Base-by-base conservation (phyloP, 2,888 invertebrate species). In the Lycaena phlaeas region DNA sequence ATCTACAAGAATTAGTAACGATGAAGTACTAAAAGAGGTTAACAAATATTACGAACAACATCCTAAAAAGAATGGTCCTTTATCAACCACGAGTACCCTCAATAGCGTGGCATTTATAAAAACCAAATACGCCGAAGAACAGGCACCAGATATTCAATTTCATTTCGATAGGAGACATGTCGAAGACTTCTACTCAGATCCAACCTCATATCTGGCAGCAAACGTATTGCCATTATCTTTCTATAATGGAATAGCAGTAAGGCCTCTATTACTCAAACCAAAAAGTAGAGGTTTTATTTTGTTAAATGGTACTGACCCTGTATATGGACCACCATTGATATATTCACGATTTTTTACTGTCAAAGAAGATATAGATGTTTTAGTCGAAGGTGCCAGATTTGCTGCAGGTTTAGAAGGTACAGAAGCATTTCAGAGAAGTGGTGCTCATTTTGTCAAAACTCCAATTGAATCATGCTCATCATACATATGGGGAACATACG, bases 321-420 rank as follows among this genome's bases (percentile, higher is more conserved):
- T 89, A 39, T 88, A 87, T 59, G 90, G 92, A 1, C 85, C 86
- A 36, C 95, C 95, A 0, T 66, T 90, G 40, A 91, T 95, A 49
- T 89, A 90, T 56, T 88, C 94, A 0, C 89, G 88, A 50, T 90
- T 89, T 41, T 90, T 90, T 42, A 86, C 86, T 0, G 86, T 87
- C n/a, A 76, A 85, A 51, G 81, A 87, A 37, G 93, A 94, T 58
- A 49, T 90, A 4, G 74, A 87, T 36, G 75, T 84, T 7, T 78
- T 92, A 52, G 66, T 91, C 10, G 86, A 87, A 52, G 90, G 89
- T 1, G 70, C 89, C 17, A 86, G 86, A 49, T 89, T 87, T 46
- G 87, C 82, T 15, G 59, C 88, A 10, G 76, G 85, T 36, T 67
- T 92, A 27, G 86, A 90, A 50, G 63, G 86, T 3, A 90, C 91